Percentiles rank a stretch among this genome's conserved stretches.
Evolutionary conservation across 2,888 invertebrate genomes (phyloP).

Genomic region (Plagodis pulveraria): DNA sequence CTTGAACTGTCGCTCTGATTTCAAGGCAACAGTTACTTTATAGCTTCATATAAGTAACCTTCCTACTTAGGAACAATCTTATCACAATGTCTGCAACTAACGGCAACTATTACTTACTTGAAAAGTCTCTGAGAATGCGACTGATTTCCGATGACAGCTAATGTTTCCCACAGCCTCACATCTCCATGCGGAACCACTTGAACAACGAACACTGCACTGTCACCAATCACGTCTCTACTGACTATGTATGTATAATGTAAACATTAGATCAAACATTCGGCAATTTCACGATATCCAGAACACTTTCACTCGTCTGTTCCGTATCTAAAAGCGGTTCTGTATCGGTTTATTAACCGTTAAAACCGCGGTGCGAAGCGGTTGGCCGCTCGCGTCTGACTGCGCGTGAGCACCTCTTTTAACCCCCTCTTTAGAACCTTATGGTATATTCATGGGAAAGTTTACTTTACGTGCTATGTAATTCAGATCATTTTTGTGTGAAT

Average conservation of each 20-base stretch:
- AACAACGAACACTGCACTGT: conserved; percentile 13
- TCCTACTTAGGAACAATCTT: too few relatives aligned
- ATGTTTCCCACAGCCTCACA: conserved; percentile 23
- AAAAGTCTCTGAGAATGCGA: conserved; percentile 17
- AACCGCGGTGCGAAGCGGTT: conserved; percentile 27
- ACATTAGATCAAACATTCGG: conserved; percentile 38
- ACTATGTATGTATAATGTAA: conserved; percentile 36
- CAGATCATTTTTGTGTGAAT: conserved; percentile 4
- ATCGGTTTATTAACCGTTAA: conserved; percentile 46
- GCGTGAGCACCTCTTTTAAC: conserved; percentile 57
- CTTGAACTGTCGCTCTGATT: too few relatives aligned
- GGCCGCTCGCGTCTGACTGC: conserved; percentile 59
- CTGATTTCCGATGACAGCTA: conserved; percentile 30
- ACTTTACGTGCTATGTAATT: not conserved
- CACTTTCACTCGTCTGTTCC: conserved; percentile 67
- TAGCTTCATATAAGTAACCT: too few relatives aligned
- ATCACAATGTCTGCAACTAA: conserved; percentile 7
- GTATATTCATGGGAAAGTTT: not conserved
- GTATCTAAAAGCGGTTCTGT: conserved; percentile 58
- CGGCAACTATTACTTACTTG: conserved; percentile 33
- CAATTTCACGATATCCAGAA: conserved; percentile 52
- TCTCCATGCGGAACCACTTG: conserved; percentile 31
- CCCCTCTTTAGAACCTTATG: conserved; percentile 51
- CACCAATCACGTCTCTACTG: conserved; percentile 8
- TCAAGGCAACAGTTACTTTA: too few relatives aligned